Base-by-base conservation (phyloP, 2,888 invertebrate species). In the Athalia circularis region DNA sequence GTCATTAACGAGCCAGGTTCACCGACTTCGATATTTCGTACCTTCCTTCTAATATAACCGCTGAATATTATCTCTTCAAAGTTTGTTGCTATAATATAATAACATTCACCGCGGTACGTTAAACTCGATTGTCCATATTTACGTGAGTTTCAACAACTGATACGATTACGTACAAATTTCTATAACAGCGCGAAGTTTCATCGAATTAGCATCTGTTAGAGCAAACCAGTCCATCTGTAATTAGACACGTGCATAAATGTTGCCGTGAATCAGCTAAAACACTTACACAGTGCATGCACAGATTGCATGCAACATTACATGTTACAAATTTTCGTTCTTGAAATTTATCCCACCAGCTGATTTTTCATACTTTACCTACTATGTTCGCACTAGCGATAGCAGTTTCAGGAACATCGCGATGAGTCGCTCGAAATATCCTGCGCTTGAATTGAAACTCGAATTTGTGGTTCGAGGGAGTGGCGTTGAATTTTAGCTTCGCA, bases 371-470 rank as follows among this genome's bases (percentile, higher is more conserved):
- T 2, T 1, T 29, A 29, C 29, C 29, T 29, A 29, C 29, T 29
- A 29, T 29, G 8, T 29, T 13, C 13, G 13, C n/a, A 13, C 54
- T 68, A 11, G 68, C 29, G 11, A 15, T 47, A 48, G 29, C 50
- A 75, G 50, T 59, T 72, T 59, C 47, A 4, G 5, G 7, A 50
- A 13, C 54, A 15, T 1, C 2, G 68, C 52, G 54, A 29, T 68
- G 68, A 13, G 13, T 5, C 57, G 29, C 54, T n/a, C 11, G 4
- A 15, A n/a, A n/a, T 29, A 29, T 29, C 15, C 29, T 52, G 13
- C 68, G 13, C 29, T 13, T 29, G 57, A 68, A 68, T 68, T 57
- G 68, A 68, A 68, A 54, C 43, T 68, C 48, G 54, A 68, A 54
- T n/a, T 54, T 54, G 54, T 29, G 54, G n/a, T 43, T 6, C 8